These are phyloP conservation scores for Monopis laevigella DNA, from an alignment of 2,888 invertebrate species.

Conservation along the genomic window DNA sequence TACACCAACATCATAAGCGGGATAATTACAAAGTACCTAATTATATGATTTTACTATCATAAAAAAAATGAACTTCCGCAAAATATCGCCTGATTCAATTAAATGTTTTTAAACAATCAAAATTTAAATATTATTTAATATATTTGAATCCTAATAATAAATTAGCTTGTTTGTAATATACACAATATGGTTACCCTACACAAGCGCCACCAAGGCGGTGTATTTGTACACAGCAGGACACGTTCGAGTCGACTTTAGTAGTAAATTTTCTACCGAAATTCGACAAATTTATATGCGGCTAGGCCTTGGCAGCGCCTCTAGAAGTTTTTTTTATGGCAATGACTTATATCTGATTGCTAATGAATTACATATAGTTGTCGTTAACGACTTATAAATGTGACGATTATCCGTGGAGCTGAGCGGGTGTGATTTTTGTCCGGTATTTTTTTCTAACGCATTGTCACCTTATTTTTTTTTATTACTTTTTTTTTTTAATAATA, in stretches of 20 bases:
- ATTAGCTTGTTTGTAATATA: too few relatives aligned
- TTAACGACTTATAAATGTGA: conserved; percentile 27
- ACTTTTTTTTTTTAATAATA: too few relatives aligned
- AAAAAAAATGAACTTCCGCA: too few relatives aligned
- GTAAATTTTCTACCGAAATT: conserved; percentile 42
- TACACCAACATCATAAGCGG: too few relatives aligned
- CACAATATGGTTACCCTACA: not conserved
- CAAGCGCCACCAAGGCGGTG: conserved; percentile 9
- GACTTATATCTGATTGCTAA: conserved; percentile 21
- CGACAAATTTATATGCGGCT: conserved; percentile 51
- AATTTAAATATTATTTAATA: too few relatives aligned
- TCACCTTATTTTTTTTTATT: too few relatives aligned
- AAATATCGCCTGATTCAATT: too few relatives aligned
- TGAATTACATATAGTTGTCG: conserved; percentile 44
- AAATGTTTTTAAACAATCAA: too few relatives aligned
- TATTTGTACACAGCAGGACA: conserved; percentile 44
- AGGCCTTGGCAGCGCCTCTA: not conserved
- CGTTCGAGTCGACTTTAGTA: conserved; percentile 30
- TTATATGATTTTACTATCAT: too few relatives aligned
- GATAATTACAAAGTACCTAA: too few relatives aligned
- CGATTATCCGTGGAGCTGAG: conserved; percentile 30
- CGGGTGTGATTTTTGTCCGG: not conserved
- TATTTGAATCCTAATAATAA: too few relatives aligned
- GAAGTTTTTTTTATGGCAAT: conserved; percentile 2
- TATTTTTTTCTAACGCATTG: too few relatives aligned